A percentile compares a stretch with the other conserved stretches of the same genome.
Conservation (phyloP, 2,113 vertebrate species). For the Aspiorhynchus laticeps region DNA sequence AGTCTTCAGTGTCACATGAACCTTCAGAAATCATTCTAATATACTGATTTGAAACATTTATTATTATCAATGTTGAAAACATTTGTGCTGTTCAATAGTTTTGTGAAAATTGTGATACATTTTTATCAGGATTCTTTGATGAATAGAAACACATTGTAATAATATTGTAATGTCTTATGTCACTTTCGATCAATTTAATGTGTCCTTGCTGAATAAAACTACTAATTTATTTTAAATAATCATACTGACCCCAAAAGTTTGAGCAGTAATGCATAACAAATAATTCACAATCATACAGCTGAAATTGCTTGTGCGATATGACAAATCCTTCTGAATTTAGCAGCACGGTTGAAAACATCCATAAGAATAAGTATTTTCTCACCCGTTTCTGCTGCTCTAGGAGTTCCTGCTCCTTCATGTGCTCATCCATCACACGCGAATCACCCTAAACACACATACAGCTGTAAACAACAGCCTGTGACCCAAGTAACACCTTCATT, state of each 20-base stretch:
- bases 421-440: slow-evolving; percentile 68
- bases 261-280: background rate
- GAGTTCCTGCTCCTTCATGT: slow-evolving; percentile 77
- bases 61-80: background rate
- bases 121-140: background rate
- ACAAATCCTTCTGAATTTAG: background rate
- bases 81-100: background rate
- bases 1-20: background rate
- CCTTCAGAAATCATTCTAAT: background rate
- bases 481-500: too few species aligned
- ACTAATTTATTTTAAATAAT: background rate
- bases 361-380: slow-evolving; percentile 33
- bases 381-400: slow-evolving; percentile 82
- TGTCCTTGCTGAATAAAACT: background rate
- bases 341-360: background rate
- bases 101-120: background rate
- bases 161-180: background rate
- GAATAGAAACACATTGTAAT: background rate
- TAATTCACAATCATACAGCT: background rate
- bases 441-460: slow-evolving; percentile 64
- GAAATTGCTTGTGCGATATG: background rate
- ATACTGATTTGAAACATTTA: background rate
- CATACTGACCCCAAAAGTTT: background rate
- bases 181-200: background rate
- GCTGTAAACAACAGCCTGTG: background rate